Evolutionary conservation across 2,888 invertebrate genomes (phyloP).

Genomic region (Prosapia bicincta): DNA sequence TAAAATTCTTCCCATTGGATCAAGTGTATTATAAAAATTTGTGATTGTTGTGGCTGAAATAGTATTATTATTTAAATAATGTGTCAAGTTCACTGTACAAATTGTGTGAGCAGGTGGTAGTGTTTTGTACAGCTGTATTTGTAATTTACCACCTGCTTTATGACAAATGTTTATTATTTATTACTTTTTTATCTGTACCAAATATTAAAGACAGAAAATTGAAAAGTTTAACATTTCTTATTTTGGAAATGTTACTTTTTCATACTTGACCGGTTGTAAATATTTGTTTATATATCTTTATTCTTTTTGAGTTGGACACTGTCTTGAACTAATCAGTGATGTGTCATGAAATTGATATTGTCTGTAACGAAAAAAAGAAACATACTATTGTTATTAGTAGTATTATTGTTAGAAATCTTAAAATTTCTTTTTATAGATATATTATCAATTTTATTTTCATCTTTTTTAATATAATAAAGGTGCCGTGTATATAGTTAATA

Average conservation of each 20-base stretch:
- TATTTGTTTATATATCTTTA: constrained; percentile 20
- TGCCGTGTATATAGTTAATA: constrained; percentile 15
- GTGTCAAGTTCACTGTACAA: constrained; percentile 11
- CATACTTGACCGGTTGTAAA: constrained; percentile 10
- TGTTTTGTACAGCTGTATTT: constrained; percentile 19
- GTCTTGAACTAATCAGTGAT: not conserved
- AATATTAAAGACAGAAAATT: constrained; percentile 14
- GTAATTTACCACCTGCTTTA: constrained; percentile 7
- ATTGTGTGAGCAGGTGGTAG: not conserved
- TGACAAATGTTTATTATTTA: constrained; percentile 17
- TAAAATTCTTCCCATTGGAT: constrained; percentile 15
- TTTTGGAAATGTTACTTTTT: constrained; percentile 15
- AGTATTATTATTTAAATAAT: constrained; percentile 24
- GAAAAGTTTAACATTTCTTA: constrained; percentile 16
- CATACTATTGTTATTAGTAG: constrained; percentile 9
- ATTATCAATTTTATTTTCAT: constrained; percentile 24
- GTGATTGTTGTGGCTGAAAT: constrained; percentile 18
- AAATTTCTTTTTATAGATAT: constrained; percentile 20
- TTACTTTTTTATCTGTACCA: constrained; percentile 22
- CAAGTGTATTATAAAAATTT: constrained; percentile 19
- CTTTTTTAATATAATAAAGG: constrained; percentile 17
- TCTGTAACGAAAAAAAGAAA: constrained; percentile 5
- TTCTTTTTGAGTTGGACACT: not conserved
- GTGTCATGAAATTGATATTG: not conserved
- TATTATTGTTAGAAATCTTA: constrained; percentile 14